These are phyloP conservation scores for Lordiphosa mommai DNA, from an alignment of 1,140 invertebrate genomes.

Conservation along the genomic window DNA sequence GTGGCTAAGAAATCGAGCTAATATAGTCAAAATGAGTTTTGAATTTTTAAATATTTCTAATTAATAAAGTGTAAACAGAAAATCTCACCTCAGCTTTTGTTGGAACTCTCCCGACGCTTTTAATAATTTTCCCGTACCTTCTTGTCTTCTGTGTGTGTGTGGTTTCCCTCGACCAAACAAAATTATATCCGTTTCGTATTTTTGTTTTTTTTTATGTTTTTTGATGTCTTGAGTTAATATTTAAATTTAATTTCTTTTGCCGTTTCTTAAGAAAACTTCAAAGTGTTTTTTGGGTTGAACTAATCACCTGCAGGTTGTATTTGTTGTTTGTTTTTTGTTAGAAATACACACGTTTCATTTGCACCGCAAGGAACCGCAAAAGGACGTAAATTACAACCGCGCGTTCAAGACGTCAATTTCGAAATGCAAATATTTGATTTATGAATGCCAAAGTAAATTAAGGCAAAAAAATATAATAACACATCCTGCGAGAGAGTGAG, in stretches of 20 bases:
- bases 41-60: too few species aligned
- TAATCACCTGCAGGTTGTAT: conserved; percentile 49
- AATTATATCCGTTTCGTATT: conserved; percentile 42
- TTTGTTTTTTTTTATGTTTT: conserved; percentile 6
- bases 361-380: conserved; percentile 17
- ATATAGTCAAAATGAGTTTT: too few species aligned
- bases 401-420: conserved; percentile 76
- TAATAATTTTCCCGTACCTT: conserved; percentile 23
- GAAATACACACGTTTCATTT: conserved; percentile 10
- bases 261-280: conserved; percentile 35
- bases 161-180: conserved; percentile 37
- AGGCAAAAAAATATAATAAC: conserved; percentile 49
- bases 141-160: conserved; percentile 11
- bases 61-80: neutral
- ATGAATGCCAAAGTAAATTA: conserved; percentile 72
- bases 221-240: conserved; percentile 66
- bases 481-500: conserved; percentile 17
- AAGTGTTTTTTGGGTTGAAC: conserved; percentile 27
- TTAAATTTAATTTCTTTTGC: conserved; percentile 33
- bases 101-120: too few species aligned
- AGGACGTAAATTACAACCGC: conserved; percentile 55
- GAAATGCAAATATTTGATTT: conserved; percentile 79
- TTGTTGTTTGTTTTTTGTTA: conserved; percentile 38
- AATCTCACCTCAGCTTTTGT: conserved; percentile 23
- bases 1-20: too few species aligned